A percentile compares a stretch with the other conserved stretches of the same genome.
These are phyloP conservation scores for Perca schrenkii DNA, from an alignment of 2,113 vertebrate species.

Conservation along the genomic window DNA sequence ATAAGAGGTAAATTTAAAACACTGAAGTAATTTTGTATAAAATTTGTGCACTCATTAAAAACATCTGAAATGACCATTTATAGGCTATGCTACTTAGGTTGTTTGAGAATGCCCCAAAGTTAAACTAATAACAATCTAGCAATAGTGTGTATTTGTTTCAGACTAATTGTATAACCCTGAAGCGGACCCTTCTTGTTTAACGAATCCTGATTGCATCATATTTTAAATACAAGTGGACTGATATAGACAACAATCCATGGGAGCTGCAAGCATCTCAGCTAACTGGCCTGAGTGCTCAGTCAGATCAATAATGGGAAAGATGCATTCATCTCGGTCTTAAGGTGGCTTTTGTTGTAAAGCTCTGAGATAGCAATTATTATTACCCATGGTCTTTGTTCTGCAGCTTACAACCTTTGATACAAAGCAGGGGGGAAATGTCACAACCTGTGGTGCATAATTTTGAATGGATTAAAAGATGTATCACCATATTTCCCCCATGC, in stretches of 20 bases:
- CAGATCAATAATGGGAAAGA: slow-evolving; percentile 81
- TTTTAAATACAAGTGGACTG: slow-evolving; percentile 45
- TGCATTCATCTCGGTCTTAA: slow-evolving; percentile 73
- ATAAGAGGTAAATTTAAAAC: not conserved
- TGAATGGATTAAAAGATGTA: not conserved
- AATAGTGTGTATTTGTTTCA: not conserved
- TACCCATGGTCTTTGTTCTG: not conserved
- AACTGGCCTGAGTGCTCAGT: slow-evolving; percentile 75
- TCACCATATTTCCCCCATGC: not conserved
- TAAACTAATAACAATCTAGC: not conserved
- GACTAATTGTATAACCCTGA: not conserved
- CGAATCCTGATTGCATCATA: slow-evolving; percentile 43
- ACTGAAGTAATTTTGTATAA: not conserved
- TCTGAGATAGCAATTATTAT: slow-evolving; percentile 19
- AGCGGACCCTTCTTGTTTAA: slow-evolving; percentile 7
- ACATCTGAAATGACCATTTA: not conserved
- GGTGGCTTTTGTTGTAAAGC: slow-evolving; percentile 64
- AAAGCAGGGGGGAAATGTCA: not conserved
- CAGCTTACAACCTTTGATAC: not conserved
- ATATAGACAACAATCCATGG: slow-evolving; percentile 43
- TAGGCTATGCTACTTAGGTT: not conserved
- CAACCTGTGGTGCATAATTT: not conserved
- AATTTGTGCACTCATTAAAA: not conserved
- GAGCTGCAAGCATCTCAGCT: slow-evolving; percentile 67
- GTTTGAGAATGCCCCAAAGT: not conserved